Percentiles rank a stretch among this genome's conserved stretches.
Evolutionary conservation across 2,888 invertebrate species (phyloP).

Genomic region (Drosophila hamatofila): DNA sequence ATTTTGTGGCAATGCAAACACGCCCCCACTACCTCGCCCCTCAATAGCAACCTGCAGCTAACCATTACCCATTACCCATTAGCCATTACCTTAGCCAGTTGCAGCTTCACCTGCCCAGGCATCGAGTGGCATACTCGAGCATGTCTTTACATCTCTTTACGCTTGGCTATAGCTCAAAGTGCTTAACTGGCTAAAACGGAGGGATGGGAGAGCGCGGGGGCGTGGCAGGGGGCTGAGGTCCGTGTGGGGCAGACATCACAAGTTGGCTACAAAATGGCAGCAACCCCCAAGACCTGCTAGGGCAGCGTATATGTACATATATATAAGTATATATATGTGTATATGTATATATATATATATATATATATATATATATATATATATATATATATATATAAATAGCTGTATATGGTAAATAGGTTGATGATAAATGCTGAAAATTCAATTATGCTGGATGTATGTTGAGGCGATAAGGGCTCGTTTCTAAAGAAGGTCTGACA

Average conservation of each 20-base stretch:
- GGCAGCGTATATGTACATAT: background rate
- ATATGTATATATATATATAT: background rate
- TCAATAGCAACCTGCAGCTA: background rate
- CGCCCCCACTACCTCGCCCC: background rate
- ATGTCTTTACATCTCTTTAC: conserved; percentile 81
- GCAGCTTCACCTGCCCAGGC: conserved; percentile 52
- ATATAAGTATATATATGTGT: background rate
- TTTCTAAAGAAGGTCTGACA: conserved; percentile 44
- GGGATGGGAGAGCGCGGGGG: background rate
- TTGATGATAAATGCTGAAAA: conserved; percentile 16
- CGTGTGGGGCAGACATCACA: background rate
- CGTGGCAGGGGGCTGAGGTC: background rate
- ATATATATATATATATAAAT: background rate
- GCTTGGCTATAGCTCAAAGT: conserved; percentile 73
- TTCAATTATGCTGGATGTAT: conserved; percentile 28
- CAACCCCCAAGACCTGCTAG: background rate
- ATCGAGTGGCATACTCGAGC: conserved; percentile 76
- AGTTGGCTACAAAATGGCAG: conserved; percentile 59
- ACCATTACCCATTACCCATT: background rate
- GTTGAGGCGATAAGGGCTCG: conserved; percentile 28
- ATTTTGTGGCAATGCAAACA: conserved; percentile 63
- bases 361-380: background rate
- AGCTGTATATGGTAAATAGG: background rate
- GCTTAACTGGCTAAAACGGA: conserved; percentile 28
- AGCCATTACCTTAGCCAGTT: background rate